Conservation (phyloP, 2,797 vertebrate genomes). For the Microchirus variegatus region DNA sequence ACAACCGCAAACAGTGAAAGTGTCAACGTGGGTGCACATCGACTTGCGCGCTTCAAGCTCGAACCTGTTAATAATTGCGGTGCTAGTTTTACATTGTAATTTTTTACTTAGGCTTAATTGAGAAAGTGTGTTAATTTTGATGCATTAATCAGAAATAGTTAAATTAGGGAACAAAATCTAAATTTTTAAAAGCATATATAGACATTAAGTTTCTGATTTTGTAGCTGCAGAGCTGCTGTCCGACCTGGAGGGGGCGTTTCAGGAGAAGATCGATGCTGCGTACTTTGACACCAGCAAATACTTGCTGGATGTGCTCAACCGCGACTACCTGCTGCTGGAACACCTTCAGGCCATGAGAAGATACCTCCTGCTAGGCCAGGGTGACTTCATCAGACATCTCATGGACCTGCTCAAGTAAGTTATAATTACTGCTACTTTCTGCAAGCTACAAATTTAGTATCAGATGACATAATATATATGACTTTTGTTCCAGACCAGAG, state of each 20-base stretch:
- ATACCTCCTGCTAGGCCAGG: constrained; percentile 96
- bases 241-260: constrained; percentile 94
- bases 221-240: constrained; percentile 92
- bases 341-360: constrained; percentile 97
- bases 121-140: too few relatives aligned
- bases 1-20: too few relatives aligned
- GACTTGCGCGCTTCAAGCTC: too few relatives aligned
- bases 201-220: not conserved
- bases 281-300: constrained; percentile 98
- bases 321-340: constrained; percentile 93
- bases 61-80: too few relatives aligned
- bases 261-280: constrained; percentile 95
- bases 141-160: too few relatives aligned
- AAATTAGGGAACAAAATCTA: too few relatives aligned
- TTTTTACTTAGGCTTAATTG: not conserved
- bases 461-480: rapidly evolving
- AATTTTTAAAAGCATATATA: too few relatives aligned
- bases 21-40: too few relatives aligned
- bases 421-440: not conserved
- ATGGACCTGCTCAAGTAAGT: constrained; percentile 98
- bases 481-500: constrained; percentile 84
- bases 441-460: not conserved
- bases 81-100: too few relatives aligned
- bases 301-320: constrained; percentile 93
- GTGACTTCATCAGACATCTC: constrained; percentile 97